Base-by-base conservation (phyloP, 2,888 invertebrate genomes). In the Thecophora atra region DNA sequence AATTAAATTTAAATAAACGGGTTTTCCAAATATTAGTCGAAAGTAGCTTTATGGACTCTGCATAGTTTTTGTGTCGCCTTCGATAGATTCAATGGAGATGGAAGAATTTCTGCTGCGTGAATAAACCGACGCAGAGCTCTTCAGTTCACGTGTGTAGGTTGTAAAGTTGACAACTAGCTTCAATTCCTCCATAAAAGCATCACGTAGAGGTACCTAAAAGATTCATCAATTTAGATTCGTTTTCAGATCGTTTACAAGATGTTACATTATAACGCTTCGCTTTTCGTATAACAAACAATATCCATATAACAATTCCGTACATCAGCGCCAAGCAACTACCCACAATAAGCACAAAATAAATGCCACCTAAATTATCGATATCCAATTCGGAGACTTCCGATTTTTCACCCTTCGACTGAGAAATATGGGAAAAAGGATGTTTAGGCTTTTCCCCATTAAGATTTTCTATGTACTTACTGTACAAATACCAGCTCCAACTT, bases 121-220 rank as follows among this genome's bases (percentile, higher is more conserved):
- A 76, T 84, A 84, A 56, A 84, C 77, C 3, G 86, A 85, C 2
- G 81, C 79, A 1, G 84, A 81, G 56, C 89, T 90, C 68, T 89
- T 88, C 0, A 92, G 90, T 1, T 91, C 91, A 79, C 93, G 93
- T 0, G 90, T 89, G 62, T 91, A 90, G 37, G 91, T 91, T 71
- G 90, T 90, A 78, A 92, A 93, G 80, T 91, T 90, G 0, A 92
- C 81, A 44, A 94, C 89, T 81, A 94, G 94, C 78, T 89, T 90
- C 52, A 94, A 79, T 83, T 95, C 94, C n/a, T 90, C 91, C 70
- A 88, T 86, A 11, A 94, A 82, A 76, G 92, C 92, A 60, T 91
- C 89, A 79, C 86, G 89, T 77, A 94, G 91, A 0, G 92, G 85
- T 8, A 91, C 88, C 90, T 93, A 81, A 11, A 86, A 19, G n/a